Conservation (phyloP, 2,888 invertebrate species). For the Apodemia hepburni region DNA sequence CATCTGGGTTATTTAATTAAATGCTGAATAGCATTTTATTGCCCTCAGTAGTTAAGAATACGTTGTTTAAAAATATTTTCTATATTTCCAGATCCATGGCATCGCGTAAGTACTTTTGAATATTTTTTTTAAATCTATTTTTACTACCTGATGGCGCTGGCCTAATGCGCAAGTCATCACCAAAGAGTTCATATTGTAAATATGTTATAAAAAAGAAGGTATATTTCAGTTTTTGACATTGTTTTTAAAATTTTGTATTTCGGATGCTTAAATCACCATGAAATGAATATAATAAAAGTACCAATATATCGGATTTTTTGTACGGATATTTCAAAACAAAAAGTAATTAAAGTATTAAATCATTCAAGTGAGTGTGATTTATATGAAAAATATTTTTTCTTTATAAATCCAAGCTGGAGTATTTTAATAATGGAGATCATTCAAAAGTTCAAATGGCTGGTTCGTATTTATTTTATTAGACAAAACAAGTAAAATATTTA, state of each 20-base stretch:
- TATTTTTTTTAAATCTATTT: not conserved
- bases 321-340: constrained; percentile 13
- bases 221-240: not conserved
- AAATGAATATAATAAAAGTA: constrained; percentile 25
- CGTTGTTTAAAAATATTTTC: not conserved
- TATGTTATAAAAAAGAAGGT: not conserved
- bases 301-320: constrained; percentile 19
- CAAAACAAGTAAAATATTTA: not conserved
- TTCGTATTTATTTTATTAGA: constrained; percentile 35
- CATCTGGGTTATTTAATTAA: not conserved
- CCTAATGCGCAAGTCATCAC: not conserved
- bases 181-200: too few species aligned
- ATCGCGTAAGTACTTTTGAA: constrained; percentile 23
- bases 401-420: constrained; percentile 37
- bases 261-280: constrained; percentile 1
- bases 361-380: constrained; percentile 36
- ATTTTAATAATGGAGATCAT: constrained; percentile 40
- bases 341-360: constrained; percentile 8
- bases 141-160: not conserved
- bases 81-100: constrained; percentile 19
- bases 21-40: not conserved
- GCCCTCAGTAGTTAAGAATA: not conserved
- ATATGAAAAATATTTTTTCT: constrained; percentile 28
- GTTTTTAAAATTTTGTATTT: not conserved
- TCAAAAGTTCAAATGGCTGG: constrained; percentile 37